Evolutionary conservation across 1,140 invertebrate genomes (phyloP).

Genomic region (Heliconius hewitsoni): DNA sequence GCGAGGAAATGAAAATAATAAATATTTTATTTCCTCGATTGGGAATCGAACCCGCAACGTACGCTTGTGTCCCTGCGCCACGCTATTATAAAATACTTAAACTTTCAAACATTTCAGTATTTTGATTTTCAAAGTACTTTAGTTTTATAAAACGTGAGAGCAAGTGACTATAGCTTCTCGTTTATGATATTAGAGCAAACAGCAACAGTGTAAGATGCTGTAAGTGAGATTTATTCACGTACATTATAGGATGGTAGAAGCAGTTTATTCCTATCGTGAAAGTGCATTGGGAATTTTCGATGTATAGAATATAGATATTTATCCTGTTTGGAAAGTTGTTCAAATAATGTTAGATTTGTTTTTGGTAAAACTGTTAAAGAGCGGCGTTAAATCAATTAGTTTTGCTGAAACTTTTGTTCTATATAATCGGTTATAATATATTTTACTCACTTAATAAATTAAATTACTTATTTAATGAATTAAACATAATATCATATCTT

Average conservation of each 20-base stretch:
- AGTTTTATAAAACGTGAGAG: slow-evolving; percentile 5
- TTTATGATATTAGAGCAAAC: slow-evolving; percentile 11
- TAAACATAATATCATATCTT: too few species aligned
- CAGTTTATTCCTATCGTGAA: neutral
- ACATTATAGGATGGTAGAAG: neutral
- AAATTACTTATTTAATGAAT: too few species aligned
- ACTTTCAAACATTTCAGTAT: too few species aligned
- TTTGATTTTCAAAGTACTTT: neutral
- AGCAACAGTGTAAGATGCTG: slow-evolving; percentile 6
- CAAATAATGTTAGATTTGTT: neutral
- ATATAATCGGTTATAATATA: too few species aligned
- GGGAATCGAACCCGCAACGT: neutral
- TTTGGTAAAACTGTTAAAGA: too few species aligned
- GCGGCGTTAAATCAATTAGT: neutral
- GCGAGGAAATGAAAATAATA: neutral
- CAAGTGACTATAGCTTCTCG: slow-evolving; percentile 1
- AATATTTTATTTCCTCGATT: neutral
- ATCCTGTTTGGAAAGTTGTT: neutral
- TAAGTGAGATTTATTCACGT: neutral
- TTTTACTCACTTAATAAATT: too few species aligned
- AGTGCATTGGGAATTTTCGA: slow-evolving; percentile 8
- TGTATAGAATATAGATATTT: neutral
- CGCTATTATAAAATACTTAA: too few species aligned
- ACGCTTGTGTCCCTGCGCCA: too few species aligned
- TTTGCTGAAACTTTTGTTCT: too few species aligned